Percentiles rank a stretch among this genome's conserved stretches.
phyloP scores from a whole-genome alignment of 2,797 vertebrate genomes.

The Microctenopoma steveboyesi region DNA sequence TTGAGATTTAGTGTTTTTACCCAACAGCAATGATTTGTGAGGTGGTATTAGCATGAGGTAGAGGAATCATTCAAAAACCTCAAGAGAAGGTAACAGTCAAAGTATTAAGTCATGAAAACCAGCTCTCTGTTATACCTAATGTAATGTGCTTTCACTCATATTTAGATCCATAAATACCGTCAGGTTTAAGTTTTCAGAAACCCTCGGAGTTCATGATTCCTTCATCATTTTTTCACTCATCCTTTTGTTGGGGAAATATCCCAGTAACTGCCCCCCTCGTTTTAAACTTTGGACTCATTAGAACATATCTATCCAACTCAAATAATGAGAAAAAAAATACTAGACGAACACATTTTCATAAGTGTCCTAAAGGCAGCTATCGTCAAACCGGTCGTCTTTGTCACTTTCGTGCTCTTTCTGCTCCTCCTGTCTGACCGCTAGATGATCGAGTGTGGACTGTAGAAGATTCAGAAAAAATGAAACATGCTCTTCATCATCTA shows the following conservation, averaged over 20 bases:
- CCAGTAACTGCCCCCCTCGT: not conserved
- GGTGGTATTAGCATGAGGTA: slow-evolving; percentile 61
- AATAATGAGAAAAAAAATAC: not conserved
- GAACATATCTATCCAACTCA: slow-evolving; percentile 1
- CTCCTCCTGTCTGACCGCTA: not conserved
- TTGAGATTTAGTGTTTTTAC: not conserved
- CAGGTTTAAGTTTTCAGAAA: not conserved
- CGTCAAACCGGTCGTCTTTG: not conserved
- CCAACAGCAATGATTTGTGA: slow-evolving; percentile 7
- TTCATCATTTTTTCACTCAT: not conserved
- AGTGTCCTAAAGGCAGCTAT: not conserved
- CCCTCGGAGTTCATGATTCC: slow-evolving; percentile 1
- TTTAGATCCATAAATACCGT: not conserved
- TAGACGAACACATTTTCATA: not conserved
- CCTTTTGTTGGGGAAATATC: not conserved
- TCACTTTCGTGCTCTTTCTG: not conserved
- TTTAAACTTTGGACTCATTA: slow-evolving; percentile 10
- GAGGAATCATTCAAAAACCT: slow-evolving; percentile 39
- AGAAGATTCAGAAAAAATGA: slow-evolving; percentile 16
- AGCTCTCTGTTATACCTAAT: not conserved
- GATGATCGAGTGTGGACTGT: not conserved
- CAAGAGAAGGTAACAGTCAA: slow-evolving; percentile 50
- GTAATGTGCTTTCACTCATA: not conserved
- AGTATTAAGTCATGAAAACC: slow-evolving; percentile 7
- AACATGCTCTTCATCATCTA: slow-evolving; percentile 21